phyloP scores from a whole-genome alignment of 2,113 vertebrate species.

The Lampris megalopsis region DNA sequence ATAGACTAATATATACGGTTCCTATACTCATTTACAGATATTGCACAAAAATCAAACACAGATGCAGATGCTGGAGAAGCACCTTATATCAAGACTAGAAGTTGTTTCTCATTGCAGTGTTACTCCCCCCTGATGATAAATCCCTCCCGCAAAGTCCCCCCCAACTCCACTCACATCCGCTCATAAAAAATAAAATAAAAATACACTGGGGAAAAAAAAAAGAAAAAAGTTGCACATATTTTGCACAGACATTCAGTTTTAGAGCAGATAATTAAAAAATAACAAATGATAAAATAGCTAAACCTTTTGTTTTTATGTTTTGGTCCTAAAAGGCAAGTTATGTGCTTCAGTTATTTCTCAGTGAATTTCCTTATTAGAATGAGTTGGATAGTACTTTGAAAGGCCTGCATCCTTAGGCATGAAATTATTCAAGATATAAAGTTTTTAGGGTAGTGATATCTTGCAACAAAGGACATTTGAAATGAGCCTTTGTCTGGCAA shows the following conservation, averaged over 20 bases:
- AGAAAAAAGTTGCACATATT: conserved; percentile 53
- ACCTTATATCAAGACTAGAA: conserved; percentile 52
- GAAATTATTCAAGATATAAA: conserved; percentile 5
- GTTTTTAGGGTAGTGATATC: conserved; percentile 27
- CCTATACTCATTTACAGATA: conserved; percentile 67
- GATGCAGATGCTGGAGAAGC: conserved; percentile 62
- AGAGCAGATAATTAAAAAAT: conserved; percentile 60
- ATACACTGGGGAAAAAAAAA: conserved; percentile 52
- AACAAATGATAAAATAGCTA: conserved; percentile 41
- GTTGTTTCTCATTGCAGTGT: conserved; percentile 62
- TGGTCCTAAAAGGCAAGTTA: conserved; percentile 64
- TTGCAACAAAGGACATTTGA: conserved; percentile 1
- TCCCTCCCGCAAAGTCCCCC: conserved; percentile 24
- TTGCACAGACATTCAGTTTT: conserved; percentile 73
- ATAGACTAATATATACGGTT: conserved; percentile 56
- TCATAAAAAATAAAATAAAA: conserved; percentile 61
- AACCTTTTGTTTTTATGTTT: conserved; percentile 47
- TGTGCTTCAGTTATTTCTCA: conserved; percentile 56
- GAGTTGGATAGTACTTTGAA: conserved; percentile 21
- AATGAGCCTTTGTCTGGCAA: conserved; percentile 42
- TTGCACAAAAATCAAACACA: conserved; percentile 78
- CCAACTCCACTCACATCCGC: conserved; percentile 43
- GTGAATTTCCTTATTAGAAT: conserved; percentile 19
- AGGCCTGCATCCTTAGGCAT: conserved; percentile 10
- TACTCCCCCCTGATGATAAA: conserved; percentile 45